Evolutionary conservation across 2,888 invertebrate species (phyloP), one percentile per base, ranked within the genome.

Genomic region (Athalia circularis): DNA sequence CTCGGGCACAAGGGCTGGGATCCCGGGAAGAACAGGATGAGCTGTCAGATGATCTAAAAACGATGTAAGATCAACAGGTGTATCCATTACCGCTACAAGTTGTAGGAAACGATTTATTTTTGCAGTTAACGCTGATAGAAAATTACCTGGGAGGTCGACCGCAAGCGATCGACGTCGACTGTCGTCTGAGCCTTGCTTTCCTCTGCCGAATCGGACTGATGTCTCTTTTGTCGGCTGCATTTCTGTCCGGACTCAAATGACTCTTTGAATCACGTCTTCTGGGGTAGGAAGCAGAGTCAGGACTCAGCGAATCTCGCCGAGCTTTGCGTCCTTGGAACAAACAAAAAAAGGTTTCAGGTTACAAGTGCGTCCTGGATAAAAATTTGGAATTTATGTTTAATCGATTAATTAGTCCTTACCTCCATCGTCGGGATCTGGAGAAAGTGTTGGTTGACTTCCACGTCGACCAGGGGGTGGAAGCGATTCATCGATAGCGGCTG

Each of bases 401-500:
- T 82, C 43, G 5, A 81, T 77, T 78, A 82, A 81, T 64, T 13
- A 9, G 52, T 15, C n/a, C 15, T 6, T 81, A 87, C 90, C 90
- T 84, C 90, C 89, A 81, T 95, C 94, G 77, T 93, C 93, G 0
- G 93, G 94, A 89, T 97, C 97, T 0, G 97, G 97, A 68, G 96
- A 96, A 64, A 97, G 91, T 0, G 94, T 94, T 2, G 97, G 96
- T 80, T 97, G 96, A 3, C 96, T 96, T 80, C 95, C 96, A 64
- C 96, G 92, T 65, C 96, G 93, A 80, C 93, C 92, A 45, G 94
- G 94, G 0, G 96, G 96, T 75, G 96, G 92, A 83, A 93, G 94
- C 61, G 95, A 95, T 89, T 97, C 97, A 90, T 97, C 97, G 87
- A 96, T 96, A 57, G 97, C 96, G 5, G 97, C 97, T 15, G 96